Conservation (phyloP, 2,888 invertebrate genomes). For the Cremastobaeus sp. region DNA sequence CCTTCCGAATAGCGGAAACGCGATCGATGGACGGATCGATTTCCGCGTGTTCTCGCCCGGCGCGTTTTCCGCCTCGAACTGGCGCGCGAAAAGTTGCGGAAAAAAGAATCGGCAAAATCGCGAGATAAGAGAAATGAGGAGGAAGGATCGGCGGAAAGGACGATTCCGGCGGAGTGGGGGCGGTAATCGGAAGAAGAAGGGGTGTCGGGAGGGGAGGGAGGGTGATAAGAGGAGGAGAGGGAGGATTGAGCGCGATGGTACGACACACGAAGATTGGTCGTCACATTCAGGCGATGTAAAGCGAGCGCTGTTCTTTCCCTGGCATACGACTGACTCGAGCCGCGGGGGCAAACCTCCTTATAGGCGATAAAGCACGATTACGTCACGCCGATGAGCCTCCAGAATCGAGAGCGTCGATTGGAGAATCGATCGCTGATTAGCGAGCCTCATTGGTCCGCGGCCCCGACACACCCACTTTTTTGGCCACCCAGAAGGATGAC, state of each 20-base stretch:
- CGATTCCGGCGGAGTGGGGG: conserved; percentile 16
- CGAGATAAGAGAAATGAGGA: conserved; percentile 26
- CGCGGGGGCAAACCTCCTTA: conserved; percentile 57
- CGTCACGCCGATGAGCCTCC: conserved; percentile 53
- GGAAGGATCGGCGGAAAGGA: conserved; percentile 38
- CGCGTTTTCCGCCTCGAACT: conserved; percentile 38
- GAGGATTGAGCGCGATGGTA: conserved; percentile 22
- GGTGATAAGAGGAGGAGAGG: conserved; percentile 14
- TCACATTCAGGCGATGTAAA: conserved; percentile 34
- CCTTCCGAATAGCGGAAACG: conserved; percentile 15
- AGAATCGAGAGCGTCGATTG: conserved; percentile 22
- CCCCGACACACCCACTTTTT: conserved; percentile 52
- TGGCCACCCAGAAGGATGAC: too few species aligned
- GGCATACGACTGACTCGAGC: conserved; percentile 45
- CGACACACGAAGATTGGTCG: conserved; percentile 37
- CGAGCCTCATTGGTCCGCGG: conserved; percentile 66
- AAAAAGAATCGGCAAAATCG: conserved; percentile 27
- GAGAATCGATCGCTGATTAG: conserved; percentile 46
- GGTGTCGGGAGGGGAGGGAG: conserved; percentile 1
- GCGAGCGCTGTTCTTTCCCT: conserved; percentile 50
- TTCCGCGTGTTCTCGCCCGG: conserved; percentile 45
- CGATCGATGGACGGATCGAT: conserved; percentile 44
- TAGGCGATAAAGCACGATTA: conserved; percentile 48
- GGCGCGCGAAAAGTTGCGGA: conserved; percentile 28
- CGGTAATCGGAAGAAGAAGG: neutral